Evolutionary conservation across 1,140 invertebrate genomes (phyloP).

Genomic region (Pseudomyrmex gracilis): DNA sequence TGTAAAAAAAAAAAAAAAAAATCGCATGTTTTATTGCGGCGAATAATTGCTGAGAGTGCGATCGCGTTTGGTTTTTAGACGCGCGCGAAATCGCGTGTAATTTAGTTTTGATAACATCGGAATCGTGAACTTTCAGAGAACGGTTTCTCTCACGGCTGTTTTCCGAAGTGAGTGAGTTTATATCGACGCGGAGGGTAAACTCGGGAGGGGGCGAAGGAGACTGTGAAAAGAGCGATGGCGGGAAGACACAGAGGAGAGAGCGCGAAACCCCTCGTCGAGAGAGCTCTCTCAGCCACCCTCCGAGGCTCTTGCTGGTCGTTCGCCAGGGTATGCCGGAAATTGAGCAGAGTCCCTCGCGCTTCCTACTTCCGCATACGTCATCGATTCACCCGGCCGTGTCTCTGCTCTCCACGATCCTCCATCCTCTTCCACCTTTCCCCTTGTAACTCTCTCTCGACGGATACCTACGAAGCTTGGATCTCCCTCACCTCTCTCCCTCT

Average conservation of each 20-base stretch:
- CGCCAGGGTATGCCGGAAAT: conserved; percentile 68
- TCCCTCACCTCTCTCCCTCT: conserved; percentile 10
- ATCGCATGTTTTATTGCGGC: background rate
- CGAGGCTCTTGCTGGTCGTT: conserved; percentile 22
- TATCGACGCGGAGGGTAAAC: conserved; percentile 15
- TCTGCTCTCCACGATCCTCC: background rate
- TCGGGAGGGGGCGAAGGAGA: background rate
- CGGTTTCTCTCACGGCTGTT: background rate
- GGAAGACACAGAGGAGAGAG: conserved; percentile 28
- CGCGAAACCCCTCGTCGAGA: conserved; percentile 29
- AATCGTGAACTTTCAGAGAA: background rate
- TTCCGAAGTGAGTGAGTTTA: background rate
- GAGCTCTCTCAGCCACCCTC: conserved; percentile 17
- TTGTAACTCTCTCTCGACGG: conserved; percentile 25
- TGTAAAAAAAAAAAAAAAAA: background rate
- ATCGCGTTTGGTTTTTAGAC: background rate
- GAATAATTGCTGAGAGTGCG: background rate
- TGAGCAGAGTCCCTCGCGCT: conserved; percentile 70
- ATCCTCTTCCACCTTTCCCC: conserved; percentile 50
- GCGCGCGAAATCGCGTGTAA: background rate
- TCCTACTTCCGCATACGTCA: conserved; percentile 73
- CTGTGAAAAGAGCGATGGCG: conserved; percentile 17
- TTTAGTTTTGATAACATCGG: conserved; percentile 4
- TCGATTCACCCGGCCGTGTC: conserved; percentile 50
- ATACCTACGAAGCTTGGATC: conserved; percentile 46